Evolutionary conservation across 30 jellyfish, hydroid and myxozoan genomes (phyloP).

Genomic region (Turritopsis rubra): DNA sequence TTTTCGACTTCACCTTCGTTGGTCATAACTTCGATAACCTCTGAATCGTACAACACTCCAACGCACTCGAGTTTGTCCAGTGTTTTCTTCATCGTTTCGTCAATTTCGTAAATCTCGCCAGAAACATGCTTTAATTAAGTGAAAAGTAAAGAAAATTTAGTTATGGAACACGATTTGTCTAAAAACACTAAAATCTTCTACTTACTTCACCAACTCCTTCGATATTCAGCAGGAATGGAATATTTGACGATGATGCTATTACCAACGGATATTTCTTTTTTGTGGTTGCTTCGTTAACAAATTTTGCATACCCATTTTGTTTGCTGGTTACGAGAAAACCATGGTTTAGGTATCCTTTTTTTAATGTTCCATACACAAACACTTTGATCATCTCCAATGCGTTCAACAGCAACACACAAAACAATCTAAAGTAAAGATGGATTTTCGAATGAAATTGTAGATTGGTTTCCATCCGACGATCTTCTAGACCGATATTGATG

Average conservation of each 20-base stretch:
- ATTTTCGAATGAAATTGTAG: too few species aligned
- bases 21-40: neutral
- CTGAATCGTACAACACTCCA: constrained; percentile 50
- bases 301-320: constrained; percentile 12
- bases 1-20: neutral
- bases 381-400: neutral
- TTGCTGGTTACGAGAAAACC: neutral
- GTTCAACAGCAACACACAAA: too few species aligned
- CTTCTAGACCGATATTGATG: too few species aligned
- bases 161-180: neutral
- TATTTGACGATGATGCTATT: neutral
- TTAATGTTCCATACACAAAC: constrained; percentile 7
- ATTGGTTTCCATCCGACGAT: too few species aligned
- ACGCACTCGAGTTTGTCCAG: constrained; percentile 64
- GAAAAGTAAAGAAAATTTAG: neutral
- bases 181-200: neutral
- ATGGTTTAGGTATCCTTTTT: constrained; percentile 2
- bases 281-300: neutral
- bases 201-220: constrained; percentile 17
- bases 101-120: constrained; percentile 76
- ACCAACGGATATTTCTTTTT: constrained; percentile 20
- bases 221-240: constrained; percentile 14
- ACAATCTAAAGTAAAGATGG: too few species aligned
- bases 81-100: constrained; percentile 28
- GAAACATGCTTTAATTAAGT: constrained; percentile 33